These are phyloP conservation scores for Orycteropus afer DNA, from an alignment of 2,113 vertebrate genomes.

Conservation along the genomic window DNA sequence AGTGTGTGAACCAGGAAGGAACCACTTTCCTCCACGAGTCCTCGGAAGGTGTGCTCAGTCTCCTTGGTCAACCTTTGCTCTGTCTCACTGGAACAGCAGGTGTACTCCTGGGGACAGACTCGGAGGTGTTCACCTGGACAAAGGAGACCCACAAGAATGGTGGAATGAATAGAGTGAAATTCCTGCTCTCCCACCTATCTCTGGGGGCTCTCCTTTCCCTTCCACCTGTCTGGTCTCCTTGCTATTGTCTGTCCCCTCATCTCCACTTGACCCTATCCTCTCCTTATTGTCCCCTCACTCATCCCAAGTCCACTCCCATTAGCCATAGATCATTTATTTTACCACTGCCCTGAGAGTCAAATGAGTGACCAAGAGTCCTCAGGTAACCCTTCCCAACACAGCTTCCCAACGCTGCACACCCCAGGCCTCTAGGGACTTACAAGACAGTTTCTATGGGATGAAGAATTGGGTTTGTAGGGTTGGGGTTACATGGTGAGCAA, in stretches of 20 bases:
- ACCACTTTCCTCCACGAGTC: conserved; percentile 89
- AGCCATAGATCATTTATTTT: not conserved
- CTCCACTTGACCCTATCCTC: conserved; percentile 37
- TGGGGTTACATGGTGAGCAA: conserved; percentile 47
- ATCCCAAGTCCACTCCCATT: not conserved
- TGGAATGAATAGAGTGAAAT: not conserved
- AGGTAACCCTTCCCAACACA: conserved; percentile 41
- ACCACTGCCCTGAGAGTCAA: not conserved
- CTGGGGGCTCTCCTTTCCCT: not conserved
- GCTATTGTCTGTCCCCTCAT: conserved; percentile 66
- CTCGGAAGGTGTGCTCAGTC: conserved; percentile 88
- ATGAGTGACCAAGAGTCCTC: conserved; percentile 37
- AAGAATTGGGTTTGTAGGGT: conserved; percentile 49
- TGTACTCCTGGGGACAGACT: conserved; percentile 93
- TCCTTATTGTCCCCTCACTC: conserved; percentile 7
- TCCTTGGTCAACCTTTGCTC: conserved; percentile 91
- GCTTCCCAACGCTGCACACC: not conserved
- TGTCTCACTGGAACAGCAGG: conserved; percentile 93
- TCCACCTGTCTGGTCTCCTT: not conserved
- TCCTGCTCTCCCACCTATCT: not conserved
- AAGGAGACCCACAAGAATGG: not conserved
- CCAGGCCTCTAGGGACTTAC: not conserved
- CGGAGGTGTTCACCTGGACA: conserved; percentile 92
- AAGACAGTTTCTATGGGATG: not conserved
- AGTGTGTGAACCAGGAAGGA: conserved; percentile 91